Evolutionary conservation across 2,888 invertebrate genomes (phyloP), one percentile per base, ranked within the genome.

Genomic region (Syritta pipiens): DNA sequence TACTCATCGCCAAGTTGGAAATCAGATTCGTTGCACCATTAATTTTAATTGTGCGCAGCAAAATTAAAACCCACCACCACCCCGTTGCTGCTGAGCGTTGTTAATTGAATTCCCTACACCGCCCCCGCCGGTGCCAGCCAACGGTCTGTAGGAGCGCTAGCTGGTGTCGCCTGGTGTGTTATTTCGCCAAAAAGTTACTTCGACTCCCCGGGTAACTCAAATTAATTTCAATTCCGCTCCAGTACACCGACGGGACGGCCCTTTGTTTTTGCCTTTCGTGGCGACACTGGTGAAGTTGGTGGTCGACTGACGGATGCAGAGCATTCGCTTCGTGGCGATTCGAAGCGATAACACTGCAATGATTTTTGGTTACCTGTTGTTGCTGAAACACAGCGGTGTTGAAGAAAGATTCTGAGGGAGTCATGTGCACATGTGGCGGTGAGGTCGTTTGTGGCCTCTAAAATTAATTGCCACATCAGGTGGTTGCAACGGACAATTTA

Each of bases 91-190:
- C n/a, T n/a, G 3, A 32, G n/a, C 20, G 22, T 20, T 32, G 22
- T 59, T 46, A 59, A 59, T 59, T 59, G 44, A 59, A 59, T 59
- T n/a, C n/a, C n/a, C n/a, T n/a, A n/a, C n/a, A n/a, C n/a, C n/a
- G n/a, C n/a, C n/a, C n/a, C n/a, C n/a, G n/a, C n/a, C n/a, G n/a
- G n/a, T n/a, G n/a, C n/a, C n/a, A n/a, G n/a, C n/a, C n/a, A n/a
- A n/a, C n/a, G n/a, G n/a, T n/a, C n/a, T n/a, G n/a, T n/a, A n/a
- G n/a, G n/a, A n/a, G n/a, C n/a, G n/a, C n/a, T n/a, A n/a, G n/a
- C n/a, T n/a, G n/a, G n/a, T n/a, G n/a, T n/a, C n/a, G n/a, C n/a
- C n/a, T n/a, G n/a, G n/a, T n/a, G 22, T 30, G 19, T n/a, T 32
- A 44, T 59, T 59, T 22, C 35, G 17, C 48, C 48, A 17, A 49